Base-by-base conservation (phyloP, 2,113 vertebrate genomes). In the Malurus elegans region DNA sequence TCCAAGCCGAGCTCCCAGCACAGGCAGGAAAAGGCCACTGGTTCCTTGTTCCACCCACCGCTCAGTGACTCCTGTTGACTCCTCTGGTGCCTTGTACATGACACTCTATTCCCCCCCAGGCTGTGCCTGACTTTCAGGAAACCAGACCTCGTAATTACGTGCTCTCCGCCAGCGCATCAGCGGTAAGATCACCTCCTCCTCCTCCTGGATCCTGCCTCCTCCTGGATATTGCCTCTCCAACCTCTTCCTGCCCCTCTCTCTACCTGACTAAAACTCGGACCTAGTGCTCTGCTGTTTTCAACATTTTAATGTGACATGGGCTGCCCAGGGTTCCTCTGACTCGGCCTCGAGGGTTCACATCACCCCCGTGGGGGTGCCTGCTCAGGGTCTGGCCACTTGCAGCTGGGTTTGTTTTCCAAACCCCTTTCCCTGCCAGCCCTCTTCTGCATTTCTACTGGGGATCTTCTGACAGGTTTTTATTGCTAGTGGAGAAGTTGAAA, bases 101-200 rank as follows among this genome's bases (percentile, higher is more conserved):
- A 97, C 80, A 75, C 97, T 98, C 96, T 98, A 79, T 98, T 98
- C 98, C 98, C 98, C 98, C 84, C 48, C 97, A 99, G 99, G 98
- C 99, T 98, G 98, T 98, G 97, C 99, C 99, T 95, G 99, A 99
- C 98, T 99, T 99, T 99, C 99, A 99, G 98, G 99, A 99, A 99
- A 99, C 99, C 97, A 98, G 99, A 98, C 99, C 99, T 93, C 98
- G 99, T 98, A 99, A 99, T 99, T 99, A 99, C 98, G 98, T 99
- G 98, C 99, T 99, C 94, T 99, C 99, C 80, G 99, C 99, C 98
- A 99, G 99, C 97, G 99, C 99, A 95, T 99, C 99, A 90, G 99
- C 99, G 99, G 99, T 99, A 99, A 99, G 99, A 97, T 83, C 73
- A 4, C 38, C 72, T 45, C n/a, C 45, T 14, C 69, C 78, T 54